Percentiles rank a stretch among this genome's conserved stretches.
These are phyloP conservation scores for Mormyrops attenuatus DNA, from an alignment of 2,797 vertebrate species.

Conservation along the genomic window DNA sequence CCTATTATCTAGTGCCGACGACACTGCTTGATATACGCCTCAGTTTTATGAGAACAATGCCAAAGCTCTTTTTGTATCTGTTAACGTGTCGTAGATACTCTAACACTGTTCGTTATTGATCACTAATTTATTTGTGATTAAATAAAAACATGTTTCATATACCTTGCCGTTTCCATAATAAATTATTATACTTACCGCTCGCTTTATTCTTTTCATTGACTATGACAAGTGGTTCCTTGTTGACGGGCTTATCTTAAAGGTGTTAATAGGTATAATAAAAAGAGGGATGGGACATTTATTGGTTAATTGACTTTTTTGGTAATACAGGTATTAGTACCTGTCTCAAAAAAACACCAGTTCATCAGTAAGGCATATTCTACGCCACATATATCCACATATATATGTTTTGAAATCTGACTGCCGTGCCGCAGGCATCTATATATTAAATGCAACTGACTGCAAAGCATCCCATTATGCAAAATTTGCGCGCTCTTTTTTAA, in stretches of 20 bases:
- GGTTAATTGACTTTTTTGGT: background rate
- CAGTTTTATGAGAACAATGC: slow-evolving; percentile 37
- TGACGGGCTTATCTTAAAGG: background rate
- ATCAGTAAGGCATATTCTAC: background rate
- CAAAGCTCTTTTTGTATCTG: slow-evolving; percentile 49
- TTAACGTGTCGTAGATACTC: slow-evolving; percentile 16
- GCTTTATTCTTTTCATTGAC: background rate
- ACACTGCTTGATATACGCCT: slow-evolving; percentile 45
- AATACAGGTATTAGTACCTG: background rate
- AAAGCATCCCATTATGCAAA: background rate
- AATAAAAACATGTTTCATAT: slow-evolving; percentile 23
- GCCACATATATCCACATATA: background rate
- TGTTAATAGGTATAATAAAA: background rate
- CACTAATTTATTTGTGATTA: slow-evolving; percentile 46
- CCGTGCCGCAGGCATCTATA: background rate
- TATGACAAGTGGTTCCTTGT: background rate
- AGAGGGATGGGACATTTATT: background rate
- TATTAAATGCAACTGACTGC: background rate
- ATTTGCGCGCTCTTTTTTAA: background rate
- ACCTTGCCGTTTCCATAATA: background rate
- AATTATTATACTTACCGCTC: background rate
- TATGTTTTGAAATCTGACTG: background rate
- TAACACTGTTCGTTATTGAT: slow-evolving; percentile 39
- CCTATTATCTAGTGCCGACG: slow-evolving; percentile 41
- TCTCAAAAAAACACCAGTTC: background rate